Evolutionary conservation across 2,113 vertebrate genomes (phyloP).

Genomic region (Myodes glareolus): DNA sequence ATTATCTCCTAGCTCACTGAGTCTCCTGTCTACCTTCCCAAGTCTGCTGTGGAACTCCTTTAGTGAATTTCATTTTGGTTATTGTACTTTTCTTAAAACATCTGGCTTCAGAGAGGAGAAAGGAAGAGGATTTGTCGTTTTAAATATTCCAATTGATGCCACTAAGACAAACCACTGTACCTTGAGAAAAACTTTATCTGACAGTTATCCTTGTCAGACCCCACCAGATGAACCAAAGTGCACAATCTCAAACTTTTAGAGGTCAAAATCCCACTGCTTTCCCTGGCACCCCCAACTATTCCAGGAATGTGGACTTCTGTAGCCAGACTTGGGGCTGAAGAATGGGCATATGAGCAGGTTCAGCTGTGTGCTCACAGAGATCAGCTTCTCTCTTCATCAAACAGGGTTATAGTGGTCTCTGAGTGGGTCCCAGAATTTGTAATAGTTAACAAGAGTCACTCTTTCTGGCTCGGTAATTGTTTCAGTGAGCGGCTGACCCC

Average conservation of each 20-base stretch:
- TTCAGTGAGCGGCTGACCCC: not conserved
- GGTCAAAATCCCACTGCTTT: not conserved
- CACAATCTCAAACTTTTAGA: not conserved
- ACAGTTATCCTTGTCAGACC: not conserved
- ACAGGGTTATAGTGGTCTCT: not conserved
- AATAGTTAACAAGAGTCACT: not conserved
- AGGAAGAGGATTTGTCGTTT: not conserved
- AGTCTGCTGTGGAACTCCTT: not conserved
- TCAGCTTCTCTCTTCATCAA: not conserved
- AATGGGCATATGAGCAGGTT: not conserved
- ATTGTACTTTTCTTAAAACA: conserved; percentile 38
- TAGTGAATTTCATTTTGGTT: not conserved
- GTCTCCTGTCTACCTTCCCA: not conserved
- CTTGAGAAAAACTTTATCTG: not conserved
- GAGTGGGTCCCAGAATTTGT: not conserved
- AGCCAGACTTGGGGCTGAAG: not conserved
- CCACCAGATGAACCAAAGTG: not conserved
- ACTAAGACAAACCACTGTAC: not conserved
- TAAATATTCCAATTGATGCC: not conserved
- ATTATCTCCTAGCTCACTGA: not conserved
- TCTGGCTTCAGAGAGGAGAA: not conserved
- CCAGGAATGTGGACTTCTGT: not conserved
- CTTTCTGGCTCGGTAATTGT: not conserved
- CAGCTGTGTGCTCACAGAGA: not conserved
- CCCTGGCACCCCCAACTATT: not conserved